Conservation (phyloP, 2,113 vertebrate genomes). For the Poecilia latipinna region DNA sequence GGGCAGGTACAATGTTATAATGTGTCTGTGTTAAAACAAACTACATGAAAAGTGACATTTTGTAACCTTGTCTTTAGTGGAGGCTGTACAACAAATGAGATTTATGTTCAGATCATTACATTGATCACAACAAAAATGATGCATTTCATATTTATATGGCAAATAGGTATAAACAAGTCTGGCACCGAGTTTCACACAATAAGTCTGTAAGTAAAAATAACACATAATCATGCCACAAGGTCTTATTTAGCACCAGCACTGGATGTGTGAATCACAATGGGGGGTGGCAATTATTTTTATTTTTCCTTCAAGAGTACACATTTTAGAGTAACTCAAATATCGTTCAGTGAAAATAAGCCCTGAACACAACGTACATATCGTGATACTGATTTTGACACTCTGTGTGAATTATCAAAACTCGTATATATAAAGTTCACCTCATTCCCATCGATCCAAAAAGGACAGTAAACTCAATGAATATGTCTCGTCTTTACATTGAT, state of each 20-base stretch:
- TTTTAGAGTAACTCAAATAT: background rate
- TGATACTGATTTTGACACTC: background rate
- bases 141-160: conserved; percentile 10
- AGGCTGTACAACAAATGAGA: conserved; percentile 48
- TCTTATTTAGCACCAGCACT: background rate
- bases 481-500: background rate
- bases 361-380: background rate
- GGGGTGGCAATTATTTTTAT: background rate
- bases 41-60: conserved; percentile 26
- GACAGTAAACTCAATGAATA: background rate
- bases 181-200: conserved; percentile 48
- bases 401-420: background rate
- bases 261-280: too few species aligned
- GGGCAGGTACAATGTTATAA: conserved; percentile 52
- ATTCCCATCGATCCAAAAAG: background rate
- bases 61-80: conserved; percentile 32
- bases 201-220: conserved; percentile 24
- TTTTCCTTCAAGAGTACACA: background rate
- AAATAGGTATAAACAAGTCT: conserved; percentile 36
- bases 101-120: conserved; percentile 61
- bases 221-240: background rate
- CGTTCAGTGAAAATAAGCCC: background rate
- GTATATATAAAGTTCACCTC: background rate
- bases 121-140: conserved; percentile 40
- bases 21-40: conserved; percentile 50